Evolutionary conservation across 2,113 vertebrate species (phyloP), one percentile per base, ranked within the genome.

Genomic region (Saccopteryx leptura): DNA sequence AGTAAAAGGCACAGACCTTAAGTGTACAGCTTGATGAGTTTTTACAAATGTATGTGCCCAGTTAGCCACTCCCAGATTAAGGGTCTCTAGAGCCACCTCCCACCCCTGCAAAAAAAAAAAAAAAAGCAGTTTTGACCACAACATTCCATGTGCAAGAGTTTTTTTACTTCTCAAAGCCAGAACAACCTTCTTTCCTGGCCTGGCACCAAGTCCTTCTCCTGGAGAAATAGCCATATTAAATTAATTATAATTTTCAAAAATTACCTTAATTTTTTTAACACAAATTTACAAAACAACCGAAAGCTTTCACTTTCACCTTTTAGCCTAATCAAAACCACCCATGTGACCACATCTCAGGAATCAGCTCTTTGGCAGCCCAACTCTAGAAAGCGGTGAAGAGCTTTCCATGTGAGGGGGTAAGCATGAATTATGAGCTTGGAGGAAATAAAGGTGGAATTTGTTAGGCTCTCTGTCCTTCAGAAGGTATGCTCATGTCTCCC

Each of bases 181-280:
- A 91, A 39, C 65, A 89, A 28, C 33, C 24, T 80, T 66, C 9
- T 65, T 71, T 60, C 60, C 46, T 74, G 66, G n/a, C 46, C 58
- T 83, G 31, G 33, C 26, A 18, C 46, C 86, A 79, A 60, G 46
- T 23, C 17, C 89, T 86, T 88, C 65, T 65, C 56, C 52, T 60
- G 17, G 54, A 88, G 17, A 86, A 94, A 85, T 1, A 81, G 33
- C 11, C 54, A 52, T 60, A 39, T 84, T 87, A 86, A 86, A 74
- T 92, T 58, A 88, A 83, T 60, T 63, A 89, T 7, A 1, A 39
- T 17, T 95, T 92, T 66, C 18, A 1, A 4, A 46, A 81, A 78
- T 24, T 65, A 66, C 21, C 14, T 96, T 80, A 79, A 86, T 89
- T 86, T 96, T 39, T 86, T 1, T 76, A 97, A 84, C 39, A 88